Conservation (phyloP, 2,113 vertebrate genomes). For the Butorides virescens region DNA sequence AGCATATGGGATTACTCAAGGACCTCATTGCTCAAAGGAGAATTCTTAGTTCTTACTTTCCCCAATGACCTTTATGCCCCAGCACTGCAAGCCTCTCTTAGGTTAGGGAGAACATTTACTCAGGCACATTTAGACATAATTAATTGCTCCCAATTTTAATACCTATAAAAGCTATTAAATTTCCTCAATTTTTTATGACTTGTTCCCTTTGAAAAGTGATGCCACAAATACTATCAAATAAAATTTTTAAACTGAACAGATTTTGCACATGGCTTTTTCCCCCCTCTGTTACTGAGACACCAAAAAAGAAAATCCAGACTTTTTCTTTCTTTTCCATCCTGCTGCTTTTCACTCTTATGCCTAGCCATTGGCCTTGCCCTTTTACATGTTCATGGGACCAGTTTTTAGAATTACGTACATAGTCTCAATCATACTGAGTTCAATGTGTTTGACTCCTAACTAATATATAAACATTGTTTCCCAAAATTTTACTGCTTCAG, state of each 20-base stretch:
- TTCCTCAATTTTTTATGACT: neutral
- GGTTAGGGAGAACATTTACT: neutral
- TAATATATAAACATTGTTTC: neutral
- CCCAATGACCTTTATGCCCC: neutral
- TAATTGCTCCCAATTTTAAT: constrained; percentile 25
- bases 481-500: neutral
- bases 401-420: neutral
- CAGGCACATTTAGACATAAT: constrained; percentile 8
- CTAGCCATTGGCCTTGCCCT: neutral
- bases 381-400: neutral
- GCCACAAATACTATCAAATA: constrained; percentile 18
- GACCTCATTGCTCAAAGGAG: neutral
- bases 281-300: neutral
- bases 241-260: neutral
- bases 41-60: constrained; percentile 31
- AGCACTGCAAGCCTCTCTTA: neutral
- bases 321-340: neutral
- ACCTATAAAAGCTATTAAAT: constrained; percentile 27
- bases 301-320: neutral
- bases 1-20: constrained; percentile 44
- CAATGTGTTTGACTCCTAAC: neutral
- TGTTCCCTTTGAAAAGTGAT: constrained; percentile 2
- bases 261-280: neutral
- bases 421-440: neutral
- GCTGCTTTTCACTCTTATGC: neutral